Base-by-base conservation (phyloP, 1,140 invertebrate genomes). In the Thrips palmi region DNA sequence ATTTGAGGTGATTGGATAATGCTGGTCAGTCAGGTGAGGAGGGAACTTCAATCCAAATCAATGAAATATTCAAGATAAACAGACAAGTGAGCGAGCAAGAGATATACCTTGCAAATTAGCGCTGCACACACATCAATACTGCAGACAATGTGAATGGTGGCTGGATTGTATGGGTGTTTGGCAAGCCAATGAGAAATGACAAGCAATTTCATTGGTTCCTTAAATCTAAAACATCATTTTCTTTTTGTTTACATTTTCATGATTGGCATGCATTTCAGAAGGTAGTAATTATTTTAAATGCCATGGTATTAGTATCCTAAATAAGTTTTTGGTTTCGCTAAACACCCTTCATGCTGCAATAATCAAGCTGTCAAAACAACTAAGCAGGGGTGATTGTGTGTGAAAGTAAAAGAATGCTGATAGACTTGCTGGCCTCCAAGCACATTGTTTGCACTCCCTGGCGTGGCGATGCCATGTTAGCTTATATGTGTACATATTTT, bases 361-460 rank as follows among this genome's bases (percentile, higher is more conserved):
- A n/a, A n/a, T n/a, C n/a, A n/a, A n/a, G n/a, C n/a, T n/a, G n/a
- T n/a, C n/a, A n/a, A n/a, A 14, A 17, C 29, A 31, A 17, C 18
- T n/a, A 14, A n/a, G 29, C 12, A 31, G 29, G 5, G 18, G 29
- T 12, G 18, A n/a, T 14, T 6, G 29, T 4, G 6, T 31, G 6
- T 31, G n/a, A n/a, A 34, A 4, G n/a, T 34, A 18, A 15, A 18
- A n/a, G 4, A 4, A 14, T 18, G 18, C 22, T 36, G 35, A n/a
- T n/a, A n/a, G 43, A 41, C 42, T 47, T 23, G 39, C 44, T 49
- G 45, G 47, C 51, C 50, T 50, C 49, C 47, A 49, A 50, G 43
- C 51, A 53, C 51, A 53, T 53, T 53, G 51, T 53, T 53, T 53
- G 51, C 49, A 52, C 50, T 52, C 49, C 46, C 44, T 44, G 38